These are phyloP conservation scores for Cyanocitta stelleri DNA, from an alignment of 2,113 vertebrate genomes.

Conservation along the genomic window DNA sequence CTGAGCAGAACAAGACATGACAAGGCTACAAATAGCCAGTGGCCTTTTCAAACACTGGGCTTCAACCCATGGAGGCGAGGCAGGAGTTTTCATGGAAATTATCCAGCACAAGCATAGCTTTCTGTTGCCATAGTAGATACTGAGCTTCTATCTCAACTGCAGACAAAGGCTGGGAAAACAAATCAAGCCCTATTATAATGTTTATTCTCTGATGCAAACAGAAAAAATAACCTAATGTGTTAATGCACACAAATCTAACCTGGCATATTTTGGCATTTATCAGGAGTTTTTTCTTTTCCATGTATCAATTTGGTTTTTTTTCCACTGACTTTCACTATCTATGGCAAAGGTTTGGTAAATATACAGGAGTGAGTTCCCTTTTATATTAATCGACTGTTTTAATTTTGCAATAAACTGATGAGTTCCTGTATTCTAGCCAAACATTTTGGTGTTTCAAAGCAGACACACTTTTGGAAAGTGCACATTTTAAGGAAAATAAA, in stretches of 20 bases:
- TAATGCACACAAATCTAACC: background rate
- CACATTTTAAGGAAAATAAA: background rate
- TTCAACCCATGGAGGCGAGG: background rate
- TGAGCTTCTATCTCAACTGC: background rate
- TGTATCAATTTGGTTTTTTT: background rate
- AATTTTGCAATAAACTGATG: background rate
- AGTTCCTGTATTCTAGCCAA: background rate
- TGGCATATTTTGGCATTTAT: background rate
- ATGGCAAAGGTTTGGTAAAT: background rate
- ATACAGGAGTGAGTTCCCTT: background rate
- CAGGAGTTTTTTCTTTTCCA: background rate
- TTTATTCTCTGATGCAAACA: conserved; percentile 13
- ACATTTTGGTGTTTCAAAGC: background rate
- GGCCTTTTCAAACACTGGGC: background rate
- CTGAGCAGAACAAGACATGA: background rate
- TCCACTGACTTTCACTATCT: background rate
- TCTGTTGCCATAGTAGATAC: conserved; percentile 27
- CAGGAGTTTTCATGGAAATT: conserved; percentile 8
- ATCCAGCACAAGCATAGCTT: background rate
- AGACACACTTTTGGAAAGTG: background rate
- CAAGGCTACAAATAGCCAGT: background rate
- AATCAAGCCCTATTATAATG: background rate
- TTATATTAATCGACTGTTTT: background rate
- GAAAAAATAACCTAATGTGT: background rate
- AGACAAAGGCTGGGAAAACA: background rate